Base-by-base conservation (phyloP, 2,797 vertebrate species). In the Buphagus erythrorhynchus region DNA sequence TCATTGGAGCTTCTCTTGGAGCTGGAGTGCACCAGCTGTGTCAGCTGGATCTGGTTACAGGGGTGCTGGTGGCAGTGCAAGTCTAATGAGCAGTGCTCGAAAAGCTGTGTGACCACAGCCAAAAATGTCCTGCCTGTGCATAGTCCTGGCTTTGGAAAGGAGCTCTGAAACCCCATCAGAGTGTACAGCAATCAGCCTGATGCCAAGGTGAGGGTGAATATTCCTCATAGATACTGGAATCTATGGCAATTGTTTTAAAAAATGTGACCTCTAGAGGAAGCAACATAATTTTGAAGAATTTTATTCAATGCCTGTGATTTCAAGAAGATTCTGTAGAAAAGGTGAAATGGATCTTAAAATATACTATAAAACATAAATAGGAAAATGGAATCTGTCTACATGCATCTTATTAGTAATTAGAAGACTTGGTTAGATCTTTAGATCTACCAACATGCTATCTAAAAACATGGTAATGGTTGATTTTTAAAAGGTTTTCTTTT, bases 401-500 rank as follows among this genome's bases (percentile, higher is more conserved):
- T 35, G 8, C 5, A 62, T 4, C 16, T 55, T 24, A 38, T 58
- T 75, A 62, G 19, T 58, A 69, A 69, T 69, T 45, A 49, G 38
- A 10, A 72, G 18, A 48, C 36, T 52, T 61, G 6, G 9, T 35
- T 89, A 42, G 43, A 20, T 48, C 24, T 68, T 91, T 54, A 63
- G 48, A 35, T 85, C 78, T 89, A 43, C 11, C 12, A 48, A 26
- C 11, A 13, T 35, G 21, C 42, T 85, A 57, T 31, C 29, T 33
- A 71, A 76, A 67, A 87, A 55, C 12, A 22, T 5, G 1, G 14
- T 59, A 91, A 40, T 46, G n/a, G 4, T 11, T 38, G 17, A 36
- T 54, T 85, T 94, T 83, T 42, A 40, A 49, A 88, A 71, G 16
- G 7, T 38, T 88, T 93, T 83, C 5, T 93, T 89, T 69, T 71